phyloP scores from a whole-genome alignment of 1,140 invertebrate genomes.

The Bombus picipes region DNA sequence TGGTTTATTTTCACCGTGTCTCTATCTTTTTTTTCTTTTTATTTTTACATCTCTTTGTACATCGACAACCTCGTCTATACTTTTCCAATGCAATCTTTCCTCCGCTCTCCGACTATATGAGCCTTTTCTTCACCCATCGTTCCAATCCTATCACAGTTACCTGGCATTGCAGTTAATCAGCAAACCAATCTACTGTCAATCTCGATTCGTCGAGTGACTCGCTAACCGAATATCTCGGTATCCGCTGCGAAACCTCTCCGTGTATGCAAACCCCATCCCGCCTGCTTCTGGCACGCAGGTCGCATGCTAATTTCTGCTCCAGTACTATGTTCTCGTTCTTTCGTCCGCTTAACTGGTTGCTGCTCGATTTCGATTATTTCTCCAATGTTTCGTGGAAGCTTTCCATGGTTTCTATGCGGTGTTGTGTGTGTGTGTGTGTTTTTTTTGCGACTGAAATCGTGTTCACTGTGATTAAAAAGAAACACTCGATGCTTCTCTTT shows the following conservation, averaged over 20 bases:
- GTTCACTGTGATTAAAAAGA: slow-evolving; percentile 6
- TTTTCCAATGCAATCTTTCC: background rate
- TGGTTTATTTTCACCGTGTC: background rate
- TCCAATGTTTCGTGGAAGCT: background rate
- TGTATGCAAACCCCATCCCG: slow-evolving; percentile 19
- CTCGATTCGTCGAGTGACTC: slow-evolving; percentile 62
- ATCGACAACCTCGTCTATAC: background rate
- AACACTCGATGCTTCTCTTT: background rate
- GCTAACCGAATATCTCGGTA: slow-evolving; percentile 49
- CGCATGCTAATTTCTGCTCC: slow-evolving; percentile 49
- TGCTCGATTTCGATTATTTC: background rate
- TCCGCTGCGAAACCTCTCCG: slow-evolving; percentile 26
- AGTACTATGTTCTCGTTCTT: slow-evolving; percentile 14
- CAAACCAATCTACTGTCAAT: slow-evolving; percentile 68
- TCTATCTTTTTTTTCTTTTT: background rate
- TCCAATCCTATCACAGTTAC: slow-evolving; percentile 32
- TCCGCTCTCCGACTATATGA: background rate
- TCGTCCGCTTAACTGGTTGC: slow-evolving; percentile 36
- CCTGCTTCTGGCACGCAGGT: slow-evolving; percentile 62
- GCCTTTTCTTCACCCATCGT: background rate
- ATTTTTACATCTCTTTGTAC: background rate
- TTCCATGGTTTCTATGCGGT: background rate
- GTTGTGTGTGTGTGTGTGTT: background rate
- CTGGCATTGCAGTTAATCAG: slow-evolving; percentile 66
- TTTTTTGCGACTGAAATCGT: background rate